A percentile compares a stretch with the other conserved stretches of the same genome.
These are phyloP conservation scores for Notarius quadriscutis DNA, from an alignment of 2,113 vertebrate species.

Conservation along the genomic window DNA sequence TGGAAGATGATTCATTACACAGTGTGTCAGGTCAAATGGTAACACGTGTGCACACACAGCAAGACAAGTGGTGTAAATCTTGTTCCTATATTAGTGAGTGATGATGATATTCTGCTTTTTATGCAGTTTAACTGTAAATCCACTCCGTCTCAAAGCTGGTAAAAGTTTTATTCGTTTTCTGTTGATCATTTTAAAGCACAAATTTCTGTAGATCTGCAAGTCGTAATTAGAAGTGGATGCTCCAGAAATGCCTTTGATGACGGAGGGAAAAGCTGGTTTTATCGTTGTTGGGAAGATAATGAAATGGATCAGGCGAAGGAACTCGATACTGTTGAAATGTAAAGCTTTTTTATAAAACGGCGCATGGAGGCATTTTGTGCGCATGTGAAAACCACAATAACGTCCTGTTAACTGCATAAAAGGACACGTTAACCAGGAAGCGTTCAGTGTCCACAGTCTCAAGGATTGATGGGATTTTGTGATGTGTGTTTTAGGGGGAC, in stretches of 20 bases:
- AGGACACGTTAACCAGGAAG: neutral
- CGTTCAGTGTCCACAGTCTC: neutral
- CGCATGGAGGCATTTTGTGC: neutral
- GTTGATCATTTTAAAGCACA: neutral
- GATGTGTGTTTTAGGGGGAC: conserved; percentile 71
- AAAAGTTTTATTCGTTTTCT: neutral
- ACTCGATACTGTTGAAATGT: too few relatives aligned
- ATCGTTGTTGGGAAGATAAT: neutral
- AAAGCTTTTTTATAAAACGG: neutral
- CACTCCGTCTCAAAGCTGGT: neutral
- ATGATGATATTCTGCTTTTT: neutral
- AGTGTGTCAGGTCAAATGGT: conserved; percentile 92
- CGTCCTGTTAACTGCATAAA: neutral
- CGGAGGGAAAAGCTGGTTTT: neutral
- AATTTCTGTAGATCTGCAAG: neutral
- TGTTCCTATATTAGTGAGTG: neutral
- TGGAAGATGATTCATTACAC: conserved; percentile 84
- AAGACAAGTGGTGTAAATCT: neutral
- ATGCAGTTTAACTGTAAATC: neutral
- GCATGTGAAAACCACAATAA: neutral
- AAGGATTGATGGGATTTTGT: neutral
- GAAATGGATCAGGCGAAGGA: neutral
- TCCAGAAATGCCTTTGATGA: neutral
- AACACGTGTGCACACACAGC: conserved; percentile 54
- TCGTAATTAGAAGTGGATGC: neutral